Evolutionary conservation across 2,888 invertebrate species (phyloP).

Genomic region (Boloria selene): DNA sequence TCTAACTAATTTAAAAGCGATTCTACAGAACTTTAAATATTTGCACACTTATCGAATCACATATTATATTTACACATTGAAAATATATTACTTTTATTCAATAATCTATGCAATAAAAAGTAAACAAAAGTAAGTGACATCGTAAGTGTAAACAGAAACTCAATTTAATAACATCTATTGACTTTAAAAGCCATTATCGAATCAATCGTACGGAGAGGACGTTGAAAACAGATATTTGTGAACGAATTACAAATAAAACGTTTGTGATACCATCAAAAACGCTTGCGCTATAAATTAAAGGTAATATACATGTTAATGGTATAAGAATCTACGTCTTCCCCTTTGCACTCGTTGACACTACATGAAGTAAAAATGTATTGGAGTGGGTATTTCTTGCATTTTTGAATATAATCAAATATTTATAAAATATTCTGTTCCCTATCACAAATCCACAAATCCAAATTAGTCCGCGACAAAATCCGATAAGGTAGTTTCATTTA

Average conservation of each 20-base stretch:
- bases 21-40: too few species aligned
- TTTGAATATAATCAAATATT: too few species aligned
- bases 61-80: too few species aligned
- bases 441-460: too few species aligned
- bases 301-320: constrained; percentile 77
- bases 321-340: constrained; percentile 70
- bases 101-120: neutral
- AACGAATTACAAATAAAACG: constrained; percentile 61
- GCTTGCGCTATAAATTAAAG: constrained; percentile 68
- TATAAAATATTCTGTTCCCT: too few species aligned
- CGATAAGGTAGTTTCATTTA: too few species aligned
- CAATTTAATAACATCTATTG: constrained; percentile 11
- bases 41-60: too few species aligned
- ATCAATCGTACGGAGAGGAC: constrained; percentile 36
- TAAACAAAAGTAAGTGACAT: neutral
- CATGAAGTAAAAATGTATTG: constrained; percentile 31
- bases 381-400: constrained; percentile 48
- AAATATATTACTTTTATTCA: too few species aligned
- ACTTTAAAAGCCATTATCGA: constrained; percentile 35
- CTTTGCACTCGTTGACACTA: constrained; percentile 53
- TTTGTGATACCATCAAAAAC: constrained; percentile 63
- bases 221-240: constrained; percentile 44
- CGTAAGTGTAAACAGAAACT: neutral
- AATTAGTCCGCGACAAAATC: too few species aligned
- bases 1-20: too few species aligned